phyloP scores from a whole-genome alignment of 2,888 invertebrate species.

The Exephanes ischioxanthus region DNA sequence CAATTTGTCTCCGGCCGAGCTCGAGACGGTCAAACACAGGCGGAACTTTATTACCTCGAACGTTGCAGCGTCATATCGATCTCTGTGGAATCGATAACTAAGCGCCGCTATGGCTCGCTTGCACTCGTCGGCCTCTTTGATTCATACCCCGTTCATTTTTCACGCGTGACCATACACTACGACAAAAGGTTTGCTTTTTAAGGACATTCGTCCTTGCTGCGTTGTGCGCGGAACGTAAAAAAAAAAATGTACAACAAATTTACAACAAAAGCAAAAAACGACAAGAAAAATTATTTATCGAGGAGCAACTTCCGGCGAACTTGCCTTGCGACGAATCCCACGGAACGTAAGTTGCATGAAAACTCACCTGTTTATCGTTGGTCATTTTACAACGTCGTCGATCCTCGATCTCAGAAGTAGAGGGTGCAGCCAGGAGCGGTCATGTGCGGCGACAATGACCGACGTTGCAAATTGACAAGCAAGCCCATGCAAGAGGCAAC shows the following conservation, averaged over 20 bases:
- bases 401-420: slow-evolving; percentile 71
- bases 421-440: slow-evolving; percentile 66
- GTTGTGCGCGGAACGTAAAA: too few relatives aligned
- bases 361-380: slow-evolving; percentile 83
- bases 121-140: slow-evolving; percentile 14
- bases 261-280: too few relatives aligned
- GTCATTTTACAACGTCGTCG: slow-evolving; percentile 78
- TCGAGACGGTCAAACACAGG: neutral
- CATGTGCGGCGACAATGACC: slow-evolving; percentile 65
- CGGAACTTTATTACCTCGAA: slow-evolving; percentile 25
- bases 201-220: too few relatives aligned
- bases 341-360: neutral
- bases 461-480: slow-evolving; percentile 74
- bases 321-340: neutral
- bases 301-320: neutral
- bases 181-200: neutral
- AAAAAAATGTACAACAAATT: too few relatives aligned
- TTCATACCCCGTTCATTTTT: neutral
- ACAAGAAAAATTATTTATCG: too few relatives aligned
- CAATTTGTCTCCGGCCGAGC: slow-evolving; percentile 12
- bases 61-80: slow-evolving; percentile 28
- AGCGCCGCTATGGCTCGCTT: neutral
- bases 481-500: slow-evolving; percentile 76
- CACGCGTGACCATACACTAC: neutral
- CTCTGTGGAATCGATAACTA: slow-evolving; percentile 32